Percentiles rank a stretch among this genome's conserved stretches.
Conservation (phyloP, 2,888 invertebrate species). For the Myopa tessellatipennis region DNA sequence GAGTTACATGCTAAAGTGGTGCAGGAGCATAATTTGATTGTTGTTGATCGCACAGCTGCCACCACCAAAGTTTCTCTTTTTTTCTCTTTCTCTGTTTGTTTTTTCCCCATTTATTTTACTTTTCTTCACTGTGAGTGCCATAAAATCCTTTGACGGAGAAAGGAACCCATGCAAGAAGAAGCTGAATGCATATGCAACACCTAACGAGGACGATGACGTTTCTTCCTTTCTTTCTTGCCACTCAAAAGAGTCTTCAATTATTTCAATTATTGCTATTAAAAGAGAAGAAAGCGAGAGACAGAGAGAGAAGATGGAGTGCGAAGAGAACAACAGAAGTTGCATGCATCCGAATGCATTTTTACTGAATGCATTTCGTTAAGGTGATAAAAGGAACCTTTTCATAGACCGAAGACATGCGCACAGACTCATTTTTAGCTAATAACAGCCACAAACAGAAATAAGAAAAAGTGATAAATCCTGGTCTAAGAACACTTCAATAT, state of each 20-base stretch:
- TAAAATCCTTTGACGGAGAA: slow-evolving; percentile 22
- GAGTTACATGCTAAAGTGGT: background rate
- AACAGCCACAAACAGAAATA: too few species aligned
- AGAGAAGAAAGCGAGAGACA: too few species aligned
- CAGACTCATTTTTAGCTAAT: too few species aligned
- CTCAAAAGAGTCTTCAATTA: background rate
- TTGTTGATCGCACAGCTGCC: slow-evolving; percentile 7
- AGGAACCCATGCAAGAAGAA: background rate
- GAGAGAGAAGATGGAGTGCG: too few species aligned
- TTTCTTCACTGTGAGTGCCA: slow-evolving; percentile 3
- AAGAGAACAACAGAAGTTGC: too few species aligned
- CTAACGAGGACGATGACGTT: background rate
- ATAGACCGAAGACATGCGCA: too few species aligned
- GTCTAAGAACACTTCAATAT: too few species aligned
- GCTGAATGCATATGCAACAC: background rate
- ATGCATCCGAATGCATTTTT: too few species aligned
- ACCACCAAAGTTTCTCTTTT: slow-evolving; percentile 1
- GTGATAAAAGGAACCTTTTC: too few species aligned
- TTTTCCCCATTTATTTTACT: background rate
- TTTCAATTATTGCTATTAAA: background rate
- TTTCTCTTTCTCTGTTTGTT: background rate
- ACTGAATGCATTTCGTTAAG: too few species aligned
- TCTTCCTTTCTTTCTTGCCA: background rate
- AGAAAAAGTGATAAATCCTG: too few species aligned
- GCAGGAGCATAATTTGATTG: slow-evolving; percentile 6